These are phyloP conservation scores for Tribolium madens DNA, from an alignment of 1,140 invertebrate genomes.

Conservation along the genomic window DNA sequence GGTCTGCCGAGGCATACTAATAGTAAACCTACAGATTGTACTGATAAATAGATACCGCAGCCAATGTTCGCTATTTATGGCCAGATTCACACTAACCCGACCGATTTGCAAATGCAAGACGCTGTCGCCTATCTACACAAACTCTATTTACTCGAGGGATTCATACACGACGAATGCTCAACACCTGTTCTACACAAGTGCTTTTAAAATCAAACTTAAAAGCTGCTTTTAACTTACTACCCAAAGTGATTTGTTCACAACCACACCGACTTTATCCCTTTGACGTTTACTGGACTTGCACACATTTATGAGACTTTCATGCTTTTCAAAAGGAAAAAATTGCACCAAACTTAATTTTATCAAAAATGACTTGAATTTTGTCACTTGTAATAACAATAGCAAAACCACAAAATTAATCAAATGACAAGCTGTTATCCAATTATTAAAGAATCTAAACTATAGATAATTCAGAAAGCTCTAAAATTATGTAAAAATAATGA, in stretches of 20 bases:
- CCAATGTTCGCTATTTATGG: constrained; percentile 64
- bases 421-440: too few relatives aligned
- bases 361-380: too few relatives aligned
- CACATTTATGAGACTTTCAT: too few relatives aligned
- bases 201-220: background rate
- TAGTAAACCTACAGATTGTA: constrained; percentile 64
- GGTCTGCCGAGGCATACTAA: constrained; percentile 64
- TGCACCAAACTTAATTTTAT: too few relatives aligned
- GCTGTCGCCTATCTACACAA: constrained; percentile 15
- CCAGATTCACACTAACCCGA: constrained; percentile 54
- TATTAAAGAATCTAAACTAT: too few relatives aligned
- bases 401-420: too few relatives aligned
- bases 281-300: background rate
- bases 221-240: background rate
- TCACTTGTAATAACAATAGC: too few relatives aligned
- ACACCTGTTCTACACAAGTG: background rate
- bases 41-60: constrained; percentile 65
- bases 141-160: background rate
- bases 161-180: background rate
- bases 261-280: background rate
- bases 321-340: too few relatives aligned
- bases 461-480: too few relatives aligned
- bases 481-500: too few relatives aligned
- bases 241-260: background rate
- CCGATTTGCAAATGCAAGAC: constrained; percentile 48